Conservation (phyloP, 1,140 invertebrate species). For the Pogonomyrmex californicus region DNA sequence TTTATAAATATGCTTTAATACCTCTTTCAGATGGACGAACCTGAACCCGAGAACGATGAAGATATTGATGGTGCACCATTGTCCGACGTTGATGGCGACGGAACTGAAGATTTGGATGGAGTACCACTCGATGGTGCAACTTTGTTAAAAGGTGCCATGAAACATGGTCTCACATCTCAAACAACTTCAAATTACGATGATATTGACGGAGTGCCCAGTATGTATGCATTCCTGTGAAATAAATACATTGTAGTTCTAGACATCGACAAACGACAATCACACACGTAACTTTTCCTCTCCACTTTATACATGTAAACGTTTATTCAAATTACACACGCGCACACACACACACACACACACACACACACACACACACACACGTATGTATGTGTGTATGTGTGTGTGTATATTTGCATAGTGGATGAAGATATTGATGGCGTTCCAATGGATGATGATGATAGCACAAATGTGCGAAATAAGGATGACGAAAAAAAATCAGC, state of each 20-base stretch:
- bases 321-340: no score
- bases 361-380: no score
- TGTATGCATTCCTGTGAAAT: slow-evolving; percentile 71
- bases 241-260: slow-evolving; percentile 13
- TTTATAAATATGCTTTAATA: slow-evolving; percentile 5
- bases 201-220: slow-evolving; percentile 93
- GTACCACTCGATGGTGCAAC: slow-evolving; percentile 94
- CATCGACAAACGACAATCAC: not conserved
- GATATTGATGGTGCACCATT: slow-evolving; percentile 91
- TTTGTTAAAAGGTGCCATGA: slow-evolving; percentile 91
- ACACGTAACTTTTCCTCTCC: no score
- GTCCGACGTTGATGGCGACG: slow-evolving; percentile 89
- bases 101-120: slow-evolving; percentile 91
- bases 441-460: slow-evolving; percentile 89
- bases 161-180: slow-evolving; percentile 86
- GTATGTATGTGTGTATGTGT: no score
- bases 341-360: no score
- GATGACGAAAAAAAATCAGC: slow-evolving; percentile 82
- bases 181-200: slow-evolving; percentile 88
- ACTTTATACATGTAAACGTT: no score
- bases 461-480: slow-evolving; percentile 77
- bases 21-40: slow-evolving; percentile 80
- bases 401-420: slow-evolving; percentile 86
- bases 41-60: slow-evolving; percentile 86
- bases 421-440: slow-evolving; percentile 95